Evolutionary conservation across 2,113 vertebrate species (phyloP).

Genomic region (Malaclemys terrapin): DNA sequence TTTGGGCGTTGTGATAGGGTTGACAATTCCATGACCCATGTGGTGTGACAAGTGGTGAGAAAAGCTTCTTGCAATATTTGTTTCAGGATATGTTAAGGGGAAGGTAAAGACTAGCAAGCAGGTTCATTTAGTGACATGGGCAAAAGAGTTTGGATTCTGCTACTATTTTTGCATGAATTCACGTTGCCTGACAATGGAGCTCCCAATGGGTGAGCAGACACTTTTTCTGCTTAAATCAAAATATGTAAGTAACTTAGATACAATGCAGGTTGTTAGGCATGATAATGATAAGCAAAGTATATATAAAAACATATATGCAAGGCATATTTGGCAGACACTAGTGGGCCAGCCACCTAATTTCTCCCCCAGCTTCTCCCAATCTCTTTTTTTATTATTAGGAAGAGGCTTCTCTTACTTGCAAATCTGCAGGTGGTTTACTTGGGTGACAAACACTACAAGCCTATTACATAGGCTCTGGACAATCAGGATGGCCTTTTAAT

Average conservation of each 20-base stretch:
- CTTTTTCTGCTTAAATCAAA: background rate
- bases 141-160: background rate
- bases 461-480: background rate
- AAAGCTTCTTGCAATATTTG: background rate
- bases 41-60: background rate
- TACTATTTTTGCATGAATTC: background rate
- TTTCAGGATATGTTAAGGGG: background rate
- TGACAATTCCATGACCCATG: background rate
- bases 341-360: background rate
- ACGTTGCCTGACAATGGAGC: background rate
- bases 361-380: background rate
- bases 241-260: background rate
- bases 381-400: background rate
- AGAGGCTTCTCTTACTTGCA: background rate
- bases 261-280: background rate
- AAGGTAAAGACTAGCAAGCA: accelerated
- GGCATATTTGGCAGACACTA: background rate
- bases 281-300: accelerated
- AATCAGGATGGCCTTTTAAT: accelerated
- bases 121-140: background rate
- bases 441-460: background rate
- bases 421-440: background rate
- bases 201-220: background rate
- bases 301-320: background rate
- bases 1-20: background rate